Evolutionary conservation across 2,797 vertebrate genomes (phyloP).

Genomic region (Varecia variegata): DNA sequence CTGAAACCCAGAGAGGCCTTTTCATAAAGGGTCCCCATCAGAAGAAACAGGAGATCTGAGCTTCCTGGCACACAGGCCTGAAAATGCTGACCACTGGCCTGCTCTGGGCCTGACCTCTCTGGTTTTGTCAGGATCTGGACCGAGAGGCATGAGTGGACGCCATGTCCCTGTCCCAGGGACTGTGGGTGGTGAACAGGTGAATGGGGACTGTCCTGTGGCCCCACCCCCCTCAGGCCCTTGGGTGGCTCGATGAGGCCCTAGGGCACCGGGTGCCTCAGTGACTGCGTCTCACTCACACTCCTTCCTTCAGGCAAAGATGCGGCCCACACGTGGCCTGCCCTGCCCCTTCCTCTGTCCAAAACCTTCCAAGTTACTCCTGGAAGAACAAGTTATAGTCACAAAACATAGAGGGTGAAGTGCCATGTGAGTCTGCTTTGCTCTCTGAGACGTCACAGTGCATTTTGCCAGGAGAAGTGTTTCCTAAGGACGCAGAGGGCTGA

Average conservation of each 20-base stretch:
- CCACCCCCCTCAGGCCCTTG: accelerated
- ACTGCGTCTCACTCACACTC: accelerated
- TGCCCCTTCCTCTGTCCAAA: not conserved
- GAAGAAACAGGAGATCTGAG: not conserved
- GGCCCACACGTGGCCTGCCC: accelerated
- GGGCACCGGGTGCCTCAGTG: accelerated
- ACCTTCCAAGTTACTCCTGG: not conserved
- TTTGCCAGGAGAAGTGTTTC: too few species aligned
- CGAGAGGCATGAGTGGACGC: accelerated
- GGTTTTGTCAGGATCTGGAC: not conserved
- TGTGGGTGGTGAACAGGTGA: accelerated
- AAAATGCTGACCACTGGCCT: too few species aligned
- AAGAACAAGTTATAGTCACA: not conserved
- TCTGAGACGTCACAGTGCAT: accelerated
- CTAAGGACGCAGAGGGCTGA: too few species aligned
- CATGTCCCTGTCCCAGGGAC: not conserved
- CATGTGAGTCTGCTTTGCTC: accelerated
- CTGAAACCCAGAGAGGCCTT: not conserved
- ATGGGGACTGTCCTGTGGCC: too few species aligned
- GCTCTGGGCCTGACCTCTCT: accelerated
- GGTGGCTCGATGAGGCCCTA: not conserved
- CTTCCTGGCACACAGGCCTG: accelerated
- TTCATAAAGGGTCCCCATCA: not conserved
- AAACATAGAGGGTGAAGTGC: not conserved
- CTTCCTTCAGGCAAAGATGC: not conserved